Percentiles rank a stretch among this genome's conserved stretches.
These are phyloP conservation scores for Coracopsis vasa DNA, from an alignment of 2,113 vertebrate genomes.

Conservation along the genomic window DNA sequence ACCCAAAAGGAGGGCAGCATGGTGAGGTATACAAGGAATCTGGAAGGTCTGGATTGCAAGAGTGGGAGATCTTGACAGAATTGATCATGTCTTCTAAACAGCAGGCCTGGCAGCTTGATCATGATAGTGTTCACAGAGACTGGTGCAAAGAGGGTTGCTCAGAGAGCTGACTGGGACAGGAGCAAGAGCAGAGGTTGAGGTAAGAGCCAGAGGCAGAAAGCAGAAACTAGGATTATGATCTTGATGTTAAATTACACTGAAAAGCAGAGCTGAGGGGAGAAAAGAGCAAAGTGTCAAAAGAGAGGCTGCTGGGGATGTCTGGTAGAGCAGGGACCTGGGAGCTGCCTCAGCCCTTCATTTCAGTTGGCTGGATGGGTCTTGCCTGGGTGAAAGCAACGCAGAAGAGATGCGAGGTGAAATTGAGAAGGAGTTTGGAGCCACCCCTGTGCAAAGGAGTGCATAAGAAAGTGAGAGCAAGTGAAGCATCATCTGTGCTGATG, in stretches of 20 bases:
- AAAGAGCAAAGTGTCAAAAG: background rate
- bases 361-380: background rate
- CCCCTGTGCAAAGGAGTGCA: background rate
- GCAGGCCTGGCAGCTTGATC: background rate
- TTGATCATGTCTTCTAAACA: background rate
- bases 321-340: rapidly evolving
- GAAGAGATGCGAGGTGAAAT: background rate
- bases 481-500: background rate
- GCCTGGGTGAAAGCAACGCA: background rate
- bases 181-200: background rate
- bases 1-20: background rate
- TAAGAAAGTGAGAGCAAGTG: background rate
- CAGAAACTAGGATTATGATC: background rate
- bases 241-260: background rate
- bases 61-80: background rate
- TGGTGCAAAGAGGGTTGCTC: background rate
- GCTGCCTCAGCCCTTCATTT: background rate
- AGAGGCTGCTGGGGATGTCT: background rate
- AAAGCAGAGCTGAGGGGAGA: background rate
- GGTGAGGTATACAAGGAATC: background rate
- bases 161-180: background rate
- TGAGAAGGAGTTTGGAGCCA: background rate
- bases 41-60: background rate
- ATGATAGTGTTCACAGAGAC: background rate
- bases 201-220: background rate